Conservation (phyloP, 2,888 invertebrate species). For the Melangyna quadrimaculata region DNA sequence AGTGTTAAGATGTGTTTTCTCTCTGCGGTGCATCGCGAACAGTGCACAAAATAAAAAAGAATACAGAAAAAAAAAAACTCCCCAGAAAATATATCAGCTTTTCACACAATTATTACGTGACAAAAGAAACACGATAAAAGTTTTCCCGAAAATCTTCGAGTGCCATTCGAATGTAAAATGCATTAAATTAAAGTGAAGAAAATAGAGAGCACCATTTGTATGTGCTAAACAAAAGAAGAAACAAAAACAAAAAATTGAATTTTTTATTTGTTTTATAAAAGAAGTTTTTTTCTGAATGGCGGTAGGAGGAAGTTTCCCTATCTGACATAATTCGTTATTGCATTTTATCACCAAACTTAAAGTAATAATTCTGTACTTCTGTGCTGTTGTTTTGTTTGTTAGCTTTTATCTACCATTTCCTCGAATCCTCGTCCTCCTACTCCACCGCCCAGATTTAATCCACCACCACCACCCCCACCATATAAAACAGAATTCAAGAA, state of each 20-base stretch:
- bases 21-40: conserved; percentile 66
- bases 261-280: conserved; percentile 28
- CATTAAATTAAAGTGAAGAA: conserved; percentile 23
- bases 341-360: conserved; percentile 4
- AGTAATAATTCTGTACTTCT: neutral
- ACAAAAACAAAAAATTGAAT: neutral
- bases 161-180: neutral
- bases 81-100: conserved; percentile 19
- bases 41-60: conserved; percentile 43
- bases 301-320: conserved; percentile 44
- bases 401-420: conserved; percentile 34
- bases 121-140: conserved; percentile 1
- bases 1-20: conserved; percentile 55
- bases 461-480: neutral
- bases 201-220: conserved; percentile 60
- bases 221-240: conserved; percentile 22
- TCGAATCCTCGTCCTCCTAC: conserved; percentile 13
- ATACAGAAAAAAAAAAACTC: conserved; percentile 41
- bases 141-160: neutral
- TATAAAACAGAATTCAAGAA: conserved; percentile 11
- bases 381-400: conserved; percentile 49
- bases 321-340: conserved; percentile 18
- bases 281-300: conserved; percentile 7
- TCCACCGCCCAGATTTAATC: conserved; percentile 32
- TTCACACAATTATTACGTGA: conserved; percentile 43